Base-by-base conservation (phyloP, 2,113 vertebrate genomes). In the Malaclemys terrapin region DNA sequence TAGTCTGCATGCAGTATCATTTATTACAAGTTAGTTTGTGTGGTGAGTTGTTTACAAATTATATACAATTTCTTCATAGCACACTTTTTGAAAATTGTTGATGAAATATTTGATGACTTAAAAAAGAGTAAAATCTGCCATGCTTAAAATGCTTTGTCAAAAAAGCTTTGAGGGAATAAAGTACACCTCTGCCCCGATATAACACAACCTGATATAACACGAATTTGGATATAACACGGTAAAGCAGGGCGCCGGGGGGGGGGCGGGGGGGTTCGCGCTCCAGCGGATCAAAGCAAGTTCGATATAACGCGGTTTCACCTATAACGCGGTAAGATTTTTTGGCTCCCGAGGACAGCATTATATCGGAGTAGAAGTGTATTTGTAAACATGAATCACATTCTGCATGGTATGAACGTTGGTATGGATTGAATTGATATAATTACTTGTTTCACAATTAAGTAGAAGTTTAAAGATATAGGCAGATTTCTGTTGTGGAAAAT, bases 81-180 rank as follows among this genome's bases (percentile, higher is more conserved):
- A 92, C 16, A 47, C 72, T 81, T 35, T 79, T 90, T 19, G 57
- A 22, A 96, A 93, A 75, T 65, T 42, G 31, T 84, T 92, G 80
- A 91, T 89, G 56, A 49, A 82, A 91, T 91, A 81, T 81, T 42
- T 81, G 38, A 75, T 81, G 54, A 87, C 47, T 17, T 19, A 19
- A 31, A 85, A 94, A 93, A 90, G 25, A 89, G 65, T 38, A 59
- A 91, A 89, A 84, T 56, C 59, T 76, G 10, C 24, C 38, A 19
- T 56, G 88, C 82, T 54, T 79, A 47, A 92, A 91, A 93, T 84
- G 59, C 45, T 81, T 85, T 89, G 35, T 91, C 54, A 87, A 79
- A 88, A 96, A 96, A 83, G n/a, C 57, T 95, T 52, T n/a, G 82
- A 76, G 62, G 35, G 49, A 94, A 93, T 80, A 3, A 83, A 86